Conservation (phyloP, 2,797 vertebrate genomes). For the Paramormyrops hopkinsi region DNA sequence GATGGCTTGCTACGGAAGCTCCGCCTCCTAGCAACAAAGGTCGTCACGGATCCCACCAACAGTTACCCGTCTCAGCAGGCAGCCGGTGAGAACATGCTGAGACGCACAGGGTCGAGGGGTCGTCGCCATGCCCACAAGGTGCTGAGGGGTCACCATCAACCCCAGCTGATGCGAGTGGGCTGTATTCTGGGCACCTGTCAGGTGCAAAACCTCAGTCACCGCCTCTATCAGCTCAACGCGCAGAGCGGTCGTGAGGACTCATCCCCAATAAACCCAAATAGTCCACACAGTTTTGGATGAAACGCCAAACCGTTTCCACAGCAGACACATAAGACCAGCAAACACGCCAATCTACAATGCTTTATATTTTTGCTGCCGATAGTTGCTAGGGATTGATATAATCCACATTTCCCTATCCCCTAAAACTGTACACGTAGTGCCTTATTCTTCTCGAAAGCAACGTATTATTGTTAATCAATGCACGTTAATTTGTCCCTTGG, state of each 20-base stretch:
- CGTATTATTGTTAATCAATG: neutral
- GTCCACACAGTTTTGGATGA: slow-evolving; percentile 86
- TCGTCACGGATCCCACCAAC: slow-evolving; percentile 22
- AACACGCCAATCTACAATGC: slow-evolving; percentile 40
- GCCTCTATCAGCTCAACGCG: slow-evolving; percentile 78
- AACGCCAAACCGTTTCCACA: neutral
- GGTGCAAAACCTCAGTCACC: slow-evolving; percentile 84
- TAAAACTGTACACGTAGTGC: slow-evolving; percentile 28
- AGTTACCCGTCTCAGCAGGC: neutral
- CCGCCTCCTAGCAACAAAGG: slow-evolving; percentile 23
- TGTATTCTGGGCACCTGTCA: slow-evolving; percentile 85
- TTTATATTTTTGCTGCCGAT: slow-evolving; percentile 44
- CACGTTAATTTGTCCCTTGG: slow-evolving; percentile 7
- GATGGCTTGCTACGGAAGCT: neutral
- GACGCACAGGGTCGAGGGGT: slow-evolving; percentile 35
- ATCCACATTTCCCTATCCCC: slow-evolving; percentile 24
- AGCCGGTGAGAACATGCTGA: neutral
- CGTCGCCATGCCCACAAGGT: slow-evolving; percentile 50
- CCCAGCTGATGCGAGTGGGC: slow-evolving; percentile 70
- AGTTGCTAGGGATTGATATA: slow-evolving; percentile 40
- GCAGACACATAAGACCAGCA: slow-evolving; percentile 35
- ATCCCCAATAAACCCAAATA: slow-evolving; percentile 73
- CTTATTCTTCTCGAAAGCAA: slow-evolving; percentile 15
- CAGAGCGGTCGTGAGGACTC: slow-evolving; percentile 64
- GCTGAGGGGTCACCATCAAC: slow-evolving; percentile 41